Conservation (phyloP, 2,888 invertebrate genomes). For the Spicauda simplicius region DNA sequence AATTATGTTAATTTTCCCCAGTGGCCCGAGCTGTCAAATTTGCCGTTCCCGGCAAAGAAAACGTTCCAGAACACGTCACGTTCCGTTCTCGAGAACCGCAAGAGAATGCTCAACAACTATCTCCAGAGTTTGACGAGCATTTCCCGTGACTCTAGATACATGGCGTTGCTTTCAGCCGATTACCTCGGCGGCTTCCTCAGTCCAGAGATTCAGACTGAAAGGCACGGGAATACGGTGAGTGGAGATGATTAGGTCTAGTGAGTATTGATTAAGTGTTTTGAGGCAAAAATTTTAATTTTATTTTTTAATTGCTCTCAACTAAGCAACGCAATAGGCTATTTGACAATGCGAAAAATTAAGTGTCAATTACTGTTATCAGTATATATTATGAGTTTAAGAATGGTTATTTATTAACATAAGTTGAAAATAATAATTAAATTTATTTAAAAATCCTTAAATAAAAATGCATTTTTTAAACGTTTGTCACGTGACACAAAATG, state of each 20-base stretch:
- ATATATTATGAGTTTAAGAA: too few relatives aligned
- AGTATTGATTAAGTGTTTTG: neutral
- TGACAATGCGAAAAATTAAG: too few relatives aligned
- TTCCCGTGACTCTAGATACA: slow-evolving; percentile 69
- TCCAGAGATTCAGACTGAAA: slow-evolving; percentile 73
- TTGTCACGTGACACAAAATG: too few relatives aligned
- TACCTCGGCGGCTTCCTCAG: slow-evolving; percentile 79
- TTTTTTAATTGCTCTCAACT: neutral
- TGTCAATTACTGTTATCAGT: too few relatives aligned
- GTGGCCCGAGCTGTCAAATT: slow-evolving; percentile 91
- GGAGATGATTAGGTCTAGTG: neutral
- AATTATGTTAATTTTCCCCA: slow-evolving; percentile 55
- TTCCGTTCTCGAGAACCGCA: slow-evolving; percentile 92
- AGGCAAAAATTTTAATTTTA: neutral
- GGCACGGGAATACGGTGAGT: slow-evolving; percentile 68
- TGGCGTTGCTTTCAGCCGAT: slow-evolving; percentile 66
- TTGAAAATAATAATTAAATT: too few relatives aligned
- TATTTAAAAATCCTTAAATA: too few relatives aligned
- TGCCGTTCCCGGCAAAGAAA: slow-evolving; percentile 96
- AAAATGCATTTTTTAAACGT: too few relatives aligned
- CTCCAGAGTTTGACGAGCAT: slow-evolving; percentile 86
- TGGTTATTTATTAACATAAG: too few relatives aligned
- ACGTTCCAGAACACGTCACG: slow-evolving; percentile 96
- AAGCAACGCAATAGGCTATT: neutral
- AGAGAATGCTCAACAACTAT: slow-evolving; percentile 92